phyloP scores from a whole-genome alignment of 2,113 vertebrate genomes.

The Urocolius indicus region DNA sequence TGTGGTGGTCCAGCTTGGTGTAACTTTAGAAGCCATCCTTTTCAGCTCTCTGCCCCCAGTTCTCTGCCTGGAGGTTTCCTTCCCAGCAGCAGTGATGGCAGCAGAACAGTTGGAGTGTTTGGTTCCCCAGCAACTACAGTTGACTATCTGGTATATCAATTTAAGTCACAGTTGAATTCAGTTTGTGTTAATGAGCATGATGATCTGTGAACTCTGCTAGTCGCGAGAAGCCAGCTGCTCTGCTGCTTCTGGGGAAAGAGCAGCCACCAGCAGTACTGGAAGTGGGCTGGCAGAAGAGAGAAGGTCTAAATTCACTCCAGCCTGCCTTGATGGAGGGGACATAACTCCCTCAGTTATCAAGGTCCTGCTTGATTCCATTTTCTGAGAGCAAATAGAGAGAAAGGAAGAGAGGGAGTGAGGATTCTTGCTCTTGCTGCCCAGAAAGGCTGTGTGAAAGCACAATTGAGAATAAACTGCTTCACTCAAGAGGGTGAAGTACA shows the following conservation, averaged over 20 bases:
- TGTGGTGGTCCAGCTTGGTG: slow-evolving; percentile 40
- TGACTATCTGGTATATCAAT: slow-evolving; percentile 61
- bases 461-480: background rate
- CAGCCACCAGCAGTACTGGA: background rate
- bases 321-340: background rate
- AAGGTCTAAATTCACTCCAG: background rate
- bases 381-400: background rate
- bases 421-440: background rate
- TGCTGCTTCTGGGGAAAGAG: background rate
- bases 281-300: background rate
- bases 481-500: background rate
- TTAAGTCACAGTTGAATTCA: slow-evolving; percentile 3
- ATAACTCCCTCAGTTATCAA: background rate
- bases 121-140: slow-evolving; percentile 60
- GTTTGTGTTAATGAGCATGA: slow-evolving; percentile 55
- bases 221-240: rapidly evolving
- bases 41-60: background rate
- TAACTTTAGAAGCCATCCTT: slow-evolving; percentile 43
- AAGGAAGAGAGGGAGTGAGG: background rate
- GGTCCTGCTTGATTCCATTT: background rate
- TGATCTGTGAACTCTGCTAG: slow-evolving; percentile 31
- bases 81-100: slow-evolving; percentile 35
- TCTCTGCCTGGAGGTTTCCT: slow-evolving; percentile 30
- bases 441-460: background rate
- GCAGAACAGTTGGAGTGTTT: slow-evolving; percentile 44